phyloP scores from a whole-genome alignment of 1,140 invertebrate genomes.

The Panulirus ornatus region DNA sequence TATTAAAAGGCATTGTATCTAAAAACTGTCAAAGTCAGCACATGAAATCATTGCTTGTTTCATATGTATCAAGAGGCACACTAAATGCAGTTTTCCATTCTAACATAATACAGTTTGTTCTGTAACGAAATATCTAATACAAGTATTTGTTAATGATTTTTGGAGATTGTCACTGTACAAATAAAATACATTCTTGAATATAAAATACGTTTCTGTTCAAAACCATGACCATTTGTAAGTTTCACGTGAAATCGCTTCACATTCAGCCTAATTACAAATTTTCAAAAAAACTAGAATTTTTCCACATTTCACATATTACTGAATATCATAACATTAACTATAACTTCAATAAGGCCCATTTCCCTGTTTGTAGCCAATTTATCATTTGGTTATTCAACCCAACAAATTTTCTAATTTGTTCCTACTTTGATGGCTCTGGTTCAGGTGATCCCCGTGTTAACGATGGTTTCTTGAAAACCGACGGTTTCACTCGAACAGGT shows the following conservation, averaged over 20 bases:
- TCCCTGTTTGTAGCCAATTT: slow-evolving; percentile 12
- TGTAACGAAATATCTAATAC: slow-evolving; percentile 38
- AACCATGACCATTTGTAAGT: background rate
- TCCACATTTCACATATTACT: slow-evolving; percentile 9
- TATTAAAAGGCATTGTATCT: slow-evolving; percentile 12
- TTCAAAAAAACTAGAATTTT: background rate
- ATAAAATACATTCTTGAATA: slow-evolving; percentile 16
- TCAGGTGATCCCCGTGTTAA: slow-evolving; percentile 61
- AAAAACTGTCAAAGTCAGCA: background rate
- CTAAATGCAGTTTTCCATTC: background rate
- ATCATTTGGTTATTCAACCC: background rate
- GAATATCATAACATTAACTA: slow-evolving; percentile 12
- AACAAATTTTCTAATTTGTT: background rate
- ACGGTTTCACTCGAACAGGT: slow-evolving; percentile 70
- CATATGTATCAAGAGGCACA: slow-evolving; percentile 21
- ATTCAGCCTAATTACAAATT: background rate
- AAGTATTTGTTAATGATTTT: slow-evolving; percentile 15
- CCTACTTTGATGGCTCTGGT: slow-evolving; percentile 66
- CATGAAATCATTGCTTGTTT: background rate
- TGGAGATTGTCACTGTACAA: slow-evolving; percentile 39
- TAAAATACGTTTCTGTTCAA: slow-evolving; percentile 22
- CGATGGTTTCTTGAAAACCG: slow-evolving; percentile 73
- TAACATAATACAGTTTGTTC: slow-evolving; percentile 24
- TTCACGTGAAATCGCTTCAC: background rate
- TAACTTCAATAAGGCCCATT: background rate